phyloP scores from a whole-genome alignment of 2,113 vertebrate species.

The Caranx ignobilis region DNA sequence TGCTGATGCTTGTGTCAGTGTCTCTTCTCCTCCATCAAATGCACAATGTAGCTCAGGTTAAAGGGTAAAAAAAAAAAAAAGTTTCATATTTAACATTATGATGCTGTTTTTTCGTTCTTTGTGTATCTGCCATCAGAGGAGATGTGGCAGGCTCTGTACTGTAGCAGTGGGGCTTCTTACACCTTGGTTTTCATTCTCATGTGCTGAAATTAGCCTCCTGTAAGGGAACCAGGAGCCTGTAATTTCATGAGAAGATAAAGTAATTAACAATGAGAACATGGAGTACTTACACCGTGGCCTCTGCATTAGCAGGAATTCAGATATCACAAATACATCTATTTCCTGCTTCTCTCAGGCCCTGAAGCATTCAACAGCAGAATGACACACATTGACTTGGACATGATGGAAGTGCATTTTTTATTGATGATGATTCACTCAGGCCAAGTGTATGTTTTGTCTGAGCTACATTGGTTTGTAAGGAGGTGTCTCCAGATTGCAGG shows the following conservation, averaged over 20 bases:
- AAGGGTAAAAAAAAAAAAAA: neutral
- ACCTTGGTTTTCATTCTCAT: neutral
- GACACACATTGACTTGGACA: neutral
- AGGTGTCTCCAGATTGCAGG: neutral
- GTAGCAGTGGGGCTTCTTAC: neutral
- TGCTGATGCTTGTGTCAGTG: constrained; percentile 49
- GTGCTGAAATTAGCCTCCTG: neutral
- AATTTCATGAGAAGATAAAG: constrained; percentile 28
- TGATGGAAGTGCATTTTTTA: neutral
- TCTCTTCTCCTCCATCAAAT: constrained; percentile 48
- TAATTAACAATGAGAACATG: constrained; percentile 53
- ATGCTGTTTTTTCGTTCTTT: neutral
- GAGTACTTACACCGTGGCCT: constrained; percentile 43
- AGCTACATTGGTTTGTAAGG: neutral
- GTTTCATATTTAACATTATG: neutral
- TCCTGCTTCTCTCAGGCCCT: constrained; percentile 39
- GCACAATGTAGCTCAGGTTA: constrained; percentile 4
- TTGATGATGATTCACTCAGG: neutral
- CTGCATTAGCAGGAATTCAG: constrained; percentile 16
- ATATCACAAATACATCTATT: neutral
- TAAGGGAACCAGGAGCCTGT: constrained; percentile 21
- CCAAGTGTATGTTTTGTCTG: neutral
- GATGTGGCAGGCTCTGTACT: neutral
- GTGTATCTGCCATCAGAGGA: neutral
- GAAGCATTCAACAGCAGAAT: constrained; percentile 10